Conservation (phyloP, 2,888 invertebrate species). For the Athalia cordata region DNA sequence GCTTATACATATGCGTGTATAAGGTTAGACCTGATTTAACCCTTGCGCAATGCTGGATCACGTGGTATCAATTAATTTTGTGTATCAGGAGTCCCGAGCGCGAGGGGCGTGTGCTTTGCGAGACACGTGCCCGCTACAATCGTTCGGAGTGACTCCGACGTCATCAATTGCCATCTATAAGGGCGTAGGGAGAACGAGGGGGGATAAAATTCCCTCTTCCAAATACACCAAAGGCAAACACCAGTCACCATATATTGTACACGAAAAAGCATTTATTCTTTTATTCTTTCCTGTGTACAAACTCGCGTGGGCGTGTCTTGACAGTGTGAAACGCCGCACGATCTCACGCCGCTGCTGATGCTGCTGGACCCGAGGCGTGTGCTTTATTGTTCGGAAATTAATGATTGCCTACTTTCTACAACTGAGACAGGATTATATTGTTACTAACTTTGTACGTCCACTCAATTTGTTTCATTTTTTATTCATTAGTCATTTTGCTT, state of each 20-base stretch:
- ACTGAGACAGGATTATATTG: neutral
- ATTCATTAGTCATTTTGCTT: too few relatives aligned
- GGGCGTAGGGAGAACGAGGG: slow-evolving; percentile 11
- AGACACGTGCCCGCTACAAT: slow-evolving; percentile 71
- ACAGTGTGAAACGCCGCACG: neutral
- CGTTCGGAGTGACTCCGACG: slow-evolving; percentile 67
- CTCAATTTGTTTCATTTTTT: too few relatives aligned
- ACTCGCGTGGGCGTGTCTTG: slow-evolving; percentile 67
- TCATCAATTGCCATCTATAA: slow-evolving; percentile 68
- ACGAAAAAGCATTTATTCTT: slow-evolving; percentile 66
- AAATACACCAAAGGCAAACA: slow-evolving; percentile 72
- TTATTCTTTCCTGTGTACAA: slow-evolving; percentile 21
- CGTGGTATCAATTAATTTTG: slow-evolving; percentile 71
- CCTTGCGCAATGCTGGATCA: slow-evolving; percentile 61
- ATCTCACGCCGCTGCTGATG: slow-evolving; percentile 63
- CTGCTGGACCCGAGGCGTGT: slow-evolving; percentile 60
- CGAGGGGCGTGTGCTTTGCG: slow-evolving; percentile 48
- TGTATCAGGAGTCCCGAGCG: slow-evolving; percentile 53
- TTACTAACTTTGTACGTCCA: neutral
- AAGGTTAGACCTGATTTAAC: slow-evolving; percentile 43
- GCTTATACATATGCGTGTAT: slow-evolving; percentile 57
- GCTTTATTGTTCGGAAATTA: slow-evolving; percentile 70
- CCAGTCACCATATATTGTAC: slow-evolving; percentile 56
- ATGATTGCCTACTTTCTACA: slow-evolving; percentile 60
- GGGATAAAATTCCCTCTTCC: slow-evolving; percentile 50